Conservation (phyloP, 2,797 vertebrate genomes). For the Cichlasoma orientale region DNA sequence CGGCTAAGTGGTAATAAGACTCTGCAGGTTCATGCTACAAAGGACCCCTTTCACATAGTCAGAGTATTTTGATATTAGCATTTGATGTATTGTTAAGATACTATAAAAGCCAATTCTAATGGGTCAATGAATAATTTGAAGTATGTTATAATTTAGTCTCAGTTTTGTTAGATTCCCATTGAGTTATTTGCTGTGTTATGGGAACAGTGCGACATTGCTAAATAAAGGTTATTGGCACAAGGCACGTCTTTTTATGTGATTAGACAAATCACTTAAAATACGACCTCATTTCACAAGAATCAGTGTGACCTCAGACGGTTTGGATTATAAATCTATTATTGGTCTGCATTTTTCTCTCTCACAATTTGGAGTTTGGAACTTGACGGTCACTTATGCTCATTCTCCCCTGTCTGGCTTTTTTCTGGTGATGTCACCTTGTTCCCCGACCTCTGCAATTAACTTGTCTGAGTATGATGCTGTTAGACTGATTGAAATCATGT, state of each 20-base stretch:
- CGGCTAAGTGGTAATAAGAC: background rate
- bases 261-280: too few relatives aligned
- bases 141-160: too few relatives aligned
- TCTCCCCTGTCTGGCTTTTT: conserved; percentile 19
- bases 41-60: too few relatives aligned
- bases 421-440: conserved; percentile 22
- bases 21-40: too few relatives aligned
- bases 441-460: conserved; percentile 5
- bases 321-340: background rate
- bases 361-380: conserved; percentile 7
- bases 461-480: background rate
- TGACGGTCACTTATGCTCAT: conserved; percentile 9
- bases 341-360: background rate
- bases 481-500: background rate
- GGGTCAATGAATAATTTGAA: too few relatives aligned
- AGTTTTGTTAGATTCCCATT: background rate
- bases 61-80: background rate
- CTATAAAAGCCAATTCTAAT: background rate
- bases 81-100: background rate
- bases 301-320: background rate
- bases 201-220: background rate
- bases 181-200: background rate
- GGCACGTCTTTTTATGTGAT: background rate
- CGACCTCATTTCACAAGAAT: background rate
- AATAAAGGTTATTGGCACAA: background rate